Base-by-base conservation (phyloP, 1,140 invertebrate species). In the Calephelis virginiensis region DNA sequence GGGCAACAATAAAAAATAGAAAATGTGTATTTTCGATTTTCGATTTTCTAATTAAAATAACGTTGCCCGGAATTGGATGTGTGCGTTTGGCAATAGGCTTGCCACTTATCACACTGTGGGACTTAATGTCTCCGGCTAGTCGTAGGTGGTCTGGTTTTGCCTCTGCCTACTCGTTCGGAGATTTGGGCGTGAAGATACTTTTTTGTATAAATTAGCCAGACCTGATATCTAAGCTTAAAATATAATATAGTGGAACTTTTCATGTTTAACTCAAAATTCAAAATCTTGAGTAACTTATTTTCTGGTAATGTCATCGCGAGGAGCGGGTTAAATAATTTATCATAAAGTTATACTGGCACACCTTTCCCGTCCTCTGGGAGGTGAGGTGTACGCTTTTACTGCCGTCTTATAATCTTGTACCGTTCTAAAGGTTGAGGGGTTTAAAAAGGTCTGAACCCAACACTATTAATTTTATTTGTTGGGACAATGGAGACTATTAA, bases 281-380 rank as follows among this genome's bases (percentile, higher is more conserved):
- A 28, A 53, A 53, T 53, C 50, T 28, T 28, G 14, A 28, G 17
- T 7, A 14, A 28, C 5, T 53, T 53, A 53, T 53, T 53, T 53
- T 11, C 50, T 28, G 14, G 17, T 53, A 11, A 53, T 17, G 28
- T 50, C 17, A 9, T 53, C 50, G 10, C 50, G 28, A 17, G 14
- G 50, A 53, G 28, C 50, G 8, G 50, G 17, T 53, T 28, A 53
- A 53, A 53, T 53, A 17, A 53, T 53, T 53, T 53, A 53, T 11
- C 4, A 53, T 53, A 28, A 53, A 53, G 50, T 53, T 53, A 14
- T 53, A 28, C 17, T 53, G 17, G 50, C 50, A 53, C 6, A 9
- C 17, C 50, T 14, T 53, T 53, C 6, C 13, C 11, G 17, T 53
- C 50, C 50, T 28, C 28, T 28, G 50, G 50, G 50, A 53, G 50